Conservation (phyloP, 2,888 invertebrate species). For the Bruchidius siliquastri region DNA sequence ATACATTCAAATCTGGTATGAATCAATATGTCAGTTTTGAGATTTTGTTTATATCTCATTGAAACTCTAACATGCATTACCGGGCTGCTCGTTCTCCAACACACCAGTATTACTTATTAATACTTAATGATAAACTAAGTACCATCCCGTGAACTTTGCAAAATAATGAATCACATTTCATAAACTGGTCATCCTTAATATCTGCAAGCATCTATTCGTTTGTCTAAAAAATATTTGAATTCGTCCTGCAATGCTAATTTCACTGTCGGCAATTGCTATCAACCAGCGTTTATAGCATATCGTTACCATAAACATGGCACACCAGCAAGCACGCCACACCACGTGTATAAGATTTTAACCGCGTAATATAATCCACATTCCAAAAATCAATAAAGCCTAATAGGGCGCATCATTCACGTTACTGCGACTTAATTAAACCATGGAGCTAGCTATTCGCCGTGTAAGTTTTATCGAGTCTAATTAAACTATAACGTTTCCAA, state of each 20-base stretch:
- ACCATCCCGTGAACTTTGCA: too few species aligned
- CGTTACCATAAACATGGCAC: background rate
- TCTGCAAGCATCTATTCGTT: too few species aligned
- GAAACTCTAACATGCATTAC: too few species aligned
- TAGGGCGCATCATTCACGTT: conserved; percentile 40
- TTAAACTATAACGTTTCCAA: conserved; percentile 44
- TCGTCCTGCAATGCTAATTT: background rate
- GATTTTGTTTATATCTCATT: too few species aligned
- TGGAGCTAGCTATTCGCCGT: conserved; percentile 33
- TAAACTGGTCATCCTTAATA: too few species aligned
- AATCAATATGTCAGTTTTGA: too few species aligned
- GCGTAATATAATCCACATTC: conserved; percentile 14
- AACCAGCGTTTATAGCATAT: background rate
- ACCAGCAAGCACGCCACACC: background rate
- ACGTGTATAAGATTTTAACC: background rate
- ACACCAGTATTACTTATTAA: too few species aligned
- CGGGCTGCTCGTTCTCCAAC: too few species aligned
- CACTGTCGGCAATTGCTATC: background rate
- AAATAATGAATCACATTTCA: too few species aligned
- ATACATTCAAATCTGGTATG: too few species aligned
- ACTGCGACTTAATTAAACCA: conserved; percentile 43
- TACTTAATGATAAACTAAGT: too few species aligned
- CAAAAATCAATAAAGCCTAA: conserved; percentile 34
- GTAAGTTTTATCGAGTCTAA: conserved; percentile 42
- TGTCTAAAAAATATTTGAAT: too few species aligned